Evolutionary conservation across 2,797 vertebrate species (phyloP).

Genomic region (Pampus argenteus): DNA sequence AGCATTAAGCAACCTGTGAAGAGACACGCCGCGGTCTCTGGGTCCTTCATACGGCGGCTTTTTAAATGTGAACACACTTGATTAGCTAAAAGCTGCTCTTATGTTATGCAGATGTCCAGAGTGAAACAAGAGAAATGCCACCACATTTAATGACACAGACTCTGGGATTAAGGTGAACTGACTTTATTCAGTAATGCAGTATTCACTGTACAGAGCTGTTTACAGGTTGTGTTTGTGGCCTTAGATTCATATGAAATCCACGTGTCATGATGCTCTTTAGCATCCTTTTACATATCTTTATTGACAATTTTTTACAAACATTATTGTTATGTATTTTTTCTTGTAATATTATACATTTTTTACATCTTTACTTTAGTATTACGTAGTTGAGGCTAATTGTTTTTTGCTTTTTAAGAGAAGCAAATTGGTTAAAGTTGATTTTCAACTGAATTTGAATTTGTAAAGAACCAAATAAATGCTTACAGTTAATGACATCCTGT

Average conservation of each 20-base stretch:
- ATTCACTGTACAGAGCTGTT: too few relatives aligned
- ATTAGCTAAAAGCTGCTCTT: slow-evolving; percentile 38
- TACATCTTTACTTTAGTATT: not conserved
- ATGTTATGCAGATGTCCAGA: slow-evolving; percentile 21
- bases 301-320: too few relatives aligned
- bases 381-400: not conserved
- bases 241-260: not conserved
- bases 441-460: too few relatives aligned
- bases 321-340: too few relatives aligned
- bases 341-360: not conserved
- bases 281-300: not conserved
- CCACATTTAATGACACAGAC: not conserved
- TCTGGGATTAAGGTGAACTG: not conserved
- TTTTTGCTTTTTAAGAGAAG: not conserved
- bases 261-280: not conserved
- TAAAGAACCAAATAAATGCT: too few relatives aligned
- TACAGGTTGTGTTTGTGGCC: not conserved
- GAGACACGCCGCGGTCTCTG: not conserved
- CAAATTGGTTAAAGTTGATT: too few relatives aligned
- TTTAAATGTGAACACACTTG: not conserved
- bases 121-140: not conserved
- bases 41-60: not conserved
- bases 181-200: not conserved
- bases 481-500: too few relatives aligned
- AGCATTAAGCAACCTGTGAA: not conserved